Evolutionary conservation across 2,797 vertebrate species (phyloP).

Genomic region (Morelia viridis): DNA sequence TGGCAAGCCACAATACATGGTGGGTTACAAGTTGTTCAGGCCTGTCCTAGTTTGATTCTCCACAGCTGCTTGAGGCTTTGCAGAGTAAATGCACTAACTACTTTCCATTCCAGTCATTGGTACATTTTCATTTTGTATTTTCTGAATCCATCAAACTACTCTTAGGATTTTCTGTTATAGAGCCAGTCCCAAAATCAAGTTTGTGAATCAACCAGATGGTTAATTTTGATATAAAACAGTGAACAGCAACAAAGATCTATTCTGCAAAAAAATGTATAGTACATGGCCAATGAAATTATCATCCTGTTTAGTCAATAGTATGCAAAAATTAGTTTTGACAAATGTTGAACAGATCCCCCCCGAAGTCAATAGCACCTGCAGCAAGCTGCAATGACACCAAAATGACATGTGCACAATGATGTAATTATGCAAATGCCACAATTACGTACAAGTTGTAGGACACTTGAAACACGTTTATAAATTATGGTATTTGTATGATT

Average conservation of each 20-base stretch:
- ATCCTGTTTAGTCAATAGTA: conserved; percentile 35
- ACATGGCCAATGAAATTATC: conserved; percentile 46
- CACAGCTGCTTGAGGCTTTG: background rate
- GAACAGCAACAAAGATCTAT: conserved; percentile 35
- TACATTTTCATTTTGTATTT: background rate
- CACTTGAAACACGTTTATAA: background rate
- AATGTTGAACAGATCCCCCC: background rate
- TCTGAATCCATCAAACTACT: background rate
- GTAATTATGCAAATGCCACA: background rate
- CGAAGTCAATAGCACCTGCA: background rate
- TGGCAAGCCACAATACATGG: background rate
- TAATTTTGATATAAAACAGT: conserved; percentile 64
- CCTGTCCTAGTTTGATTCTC: background rate
- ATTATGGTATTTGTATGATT: background rate
- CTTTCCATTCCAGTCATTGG: background rate
- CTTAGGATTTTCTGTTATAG: background rate
- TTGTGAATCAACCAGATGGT: background rate
- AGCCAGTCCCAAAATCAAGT: background rate
- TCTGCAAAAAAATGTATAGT: conserved; percentile 42
- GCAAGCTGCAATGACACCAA: background rate
- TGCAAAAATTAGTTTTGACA: background rate
- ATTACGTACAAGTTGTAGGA: background rate
- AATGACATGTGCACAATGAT: background rate
- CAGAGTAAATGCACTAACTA: background rate
- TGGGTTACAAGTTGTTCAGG: background rate